Evolutionary conservation across 2,888 invertebrate genomes (phyloP).

Genomic region (Imbricaverruca yamaguchii): DNA sequence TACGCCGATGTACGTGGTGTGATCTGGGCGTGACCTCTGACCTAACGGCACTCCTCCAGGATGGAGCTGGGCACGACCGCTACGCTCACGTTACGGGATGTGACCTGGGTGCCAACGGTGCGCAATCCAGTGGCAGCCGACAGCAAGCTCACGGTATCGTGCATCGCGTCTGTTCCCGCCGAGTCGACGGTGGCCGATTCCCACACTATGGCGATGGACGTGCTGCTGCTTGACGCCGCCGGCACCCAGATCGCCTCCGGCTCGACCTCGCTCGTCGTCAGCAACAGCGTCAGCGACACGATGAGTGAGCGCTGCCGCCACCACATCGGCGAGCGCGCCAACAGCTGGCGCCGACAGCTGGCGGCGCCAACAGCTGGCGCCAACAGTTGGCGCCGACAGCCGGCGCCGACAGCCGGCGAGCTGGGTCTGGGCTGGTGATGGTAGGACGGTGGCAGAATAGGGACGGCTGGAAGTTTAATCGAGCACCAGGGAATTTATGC

Average conservation of each 20-base stretch:
- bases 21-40: background rate
- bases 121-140: background rate
- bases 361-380: too few relatives aligned
- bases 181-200: background rate
- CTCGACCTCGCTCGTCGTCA: background rate
- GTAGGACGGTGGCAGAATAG: too few relatives aligned
- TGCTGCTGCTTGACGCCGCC: background rate
- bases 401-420: too few relatives aligned
- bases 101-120: background rate
- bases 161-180: background rate
- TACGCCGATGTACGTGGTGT: background rate
- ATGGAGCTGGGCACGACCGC: background rate
- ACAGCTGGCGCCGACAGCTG: too few relatives aligned
- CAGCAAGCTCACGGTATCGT: background rate
- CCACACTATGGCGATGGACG: background rate
- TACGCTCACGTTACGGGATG: background rate
- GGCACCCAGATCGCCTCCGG: background rate
- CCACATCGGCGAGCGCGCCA: too few relatives aligned
- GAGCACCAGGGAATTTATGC: too few relatives aligned
- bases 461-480: too few relatives aligned
- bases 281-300: background rate
- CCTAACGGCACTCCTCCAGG: background rate
- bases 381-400: too few relatives aligned
- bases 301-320: background rate
- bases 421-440: too few relatives aligned